These are phyloP conservation scores for Noctuana brunneofusca DNA, from an alignment of 2,888 invertebrate genomes.

Conservation along the genomic window DNA sequence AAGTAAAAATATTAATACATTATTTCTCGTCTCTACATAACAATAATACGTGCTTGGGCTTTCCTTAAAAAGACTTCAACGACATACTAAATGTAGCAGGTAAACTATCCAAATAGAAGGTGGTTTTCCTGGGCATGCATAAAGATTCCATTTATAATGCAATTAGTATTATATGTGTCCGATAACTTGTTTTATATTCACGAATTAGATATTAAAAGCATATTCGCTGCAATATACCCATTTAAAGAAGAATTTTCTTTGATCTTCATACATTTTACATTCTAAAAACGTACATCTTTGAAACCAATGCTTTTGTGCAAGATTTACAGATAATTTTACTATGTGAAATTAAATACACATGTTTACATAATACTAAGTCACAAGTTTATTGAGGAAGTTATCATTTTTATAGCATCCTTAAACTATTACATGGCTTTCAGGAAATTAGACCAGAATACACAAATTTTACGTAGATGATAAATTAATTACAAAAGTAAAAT, in stretches of 20 bases:
- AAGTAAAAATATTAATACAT: background rate
- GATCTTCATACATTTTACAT: background rate
- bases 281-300: background rate
- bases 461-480: background rate
- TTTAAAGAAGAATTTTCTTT: background rate
- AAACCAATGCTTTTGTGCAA: background rate
- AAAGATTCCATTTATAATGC: background rate
- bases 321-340: background rate
- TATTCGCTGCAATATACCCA: too few relatives aligned
- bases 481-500: background rate
- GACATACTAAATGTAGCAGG: slow-evolving; percentile 27
- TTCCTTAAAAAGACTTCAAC: slow-evolving; percentile 53
- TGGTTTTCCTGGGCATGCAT: slow-evolving; percentile 23
- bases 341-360: background rate
- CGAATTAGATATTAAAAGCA: too few relatives aligned
- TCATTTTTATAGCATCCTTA: slow-evolving; percentile 1
- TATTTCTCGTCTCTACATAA: background rate
- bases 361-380: background rate
- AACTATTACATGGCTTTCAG: slow-evolving; percentile 1
- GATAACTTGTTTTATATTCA: too few relatives aligned
- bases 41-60: slow-evolving; percentile 8
- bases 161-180: too few relatives aligned
- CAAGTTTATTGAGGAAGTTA: slow-evolving; percentile 5
- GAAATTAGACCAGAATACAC: background rate
- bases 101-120: slow-evolving; percentile 15